phyloP scores from a whole-genome alignment of 2,797 vertebrate species.

The Takifugu rubripes region DNA sequence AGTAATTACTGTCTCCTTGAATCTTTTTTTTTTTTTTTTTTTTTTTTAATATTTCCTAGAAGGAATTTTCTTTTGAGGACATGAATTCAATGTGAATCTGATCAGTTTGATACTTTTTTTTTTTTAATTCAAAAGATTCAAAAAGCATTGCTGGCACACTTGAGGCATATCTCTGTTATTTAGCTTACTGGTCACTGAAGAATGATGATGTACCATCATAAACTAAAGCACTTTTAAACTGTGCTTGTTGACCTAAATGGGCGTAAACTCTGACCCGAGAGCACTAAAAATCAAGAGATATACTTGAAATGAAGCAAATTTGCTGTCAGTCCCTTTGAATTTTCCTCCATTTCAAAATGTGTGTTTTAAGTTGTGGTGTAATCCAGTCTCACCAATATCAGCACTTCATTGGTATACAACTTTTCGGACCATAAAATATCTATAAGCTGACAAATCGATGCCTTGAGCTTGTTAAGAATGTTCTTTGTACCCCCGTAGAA shows the following conservation, averaged over 20 bases:
- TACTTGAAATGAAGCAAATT: slow-evolving; percentile 2
- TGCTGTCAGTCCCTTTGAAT: slow-evolving; percentile 11
- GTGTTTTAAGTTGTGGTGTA: slow-evolving; percentile 3
- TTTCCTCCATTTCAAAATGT: background rate
- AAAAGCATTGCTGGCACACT: slow-evolving; percentile 33
- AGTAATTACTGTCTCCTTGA: slow-evolving; percentile 34
- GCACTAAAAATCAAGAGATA: too few species aligned
- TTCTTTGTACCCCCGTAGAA: slow-evolving; percentile 6
- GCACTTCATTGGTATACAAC: background rate
- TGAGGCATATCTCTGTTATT: slow-evolving; percentile 29
- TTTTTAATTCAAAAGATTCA: slow-evolving; percentile 10
- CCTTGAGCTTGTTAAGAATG: slow-evolving; percentile 41
- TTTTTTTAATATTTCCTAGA: slow-evolving; percentile 30
- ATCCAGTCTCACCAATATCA: background rate
- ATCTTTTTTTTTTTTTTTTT: slow-evolving; percentile 45
- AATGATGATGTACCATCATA: background rate
- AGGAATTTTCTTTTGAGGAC: slow-evolving; percentile 23
- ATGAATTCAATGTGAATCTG: slow-evolving; percentile 25
- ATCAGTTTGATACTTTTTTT: slow-evolving; percentile 19
- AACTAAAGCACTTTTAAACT: slow-evolving; percentile 33
- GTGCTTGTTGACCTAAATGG: background rate
- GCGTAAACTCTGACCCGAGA: background rate
- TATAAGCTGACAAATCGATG: slow-evolving; percentile 19
- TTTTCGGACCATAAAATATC: background rate
- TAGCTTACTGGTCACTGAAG: slow-evolving; percentile 1